phyloP scores from a whole-genome alignment of 2,888 invertebrate species.

The Trachelus troglodyta region DNA sequence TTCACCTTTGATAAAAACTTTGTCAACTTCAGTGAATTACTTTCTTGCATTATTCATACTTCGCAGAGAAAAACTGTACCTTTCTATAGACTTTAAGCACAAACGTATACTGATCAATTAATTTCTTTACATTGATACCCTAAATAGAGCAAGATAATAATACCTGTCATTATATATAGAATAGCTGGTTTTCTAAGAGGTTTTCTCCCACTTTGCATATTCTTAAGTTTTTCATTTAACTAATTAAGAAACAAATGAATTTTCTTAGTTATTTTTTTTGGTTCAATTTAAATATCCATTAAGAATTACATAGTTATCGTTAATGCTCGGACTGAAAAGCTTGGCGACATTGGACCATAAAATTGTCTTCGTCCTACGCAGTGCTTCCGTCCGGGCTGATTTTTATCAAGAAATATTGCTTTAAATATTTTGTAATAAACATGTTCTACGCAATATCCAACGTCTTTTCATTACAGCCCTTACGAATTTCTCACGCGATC shows the following conservation, averaged over 20 bases:
- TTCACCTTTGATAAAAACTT: not conserved
- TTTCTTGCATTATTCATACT: not conserved
- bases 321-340: conserved; percentile 7
- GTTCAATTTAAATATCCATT: conserved; percentile 17
- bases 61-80: not conserved
- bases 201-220: not conserved
- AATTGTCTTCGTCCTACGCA: not conserved
- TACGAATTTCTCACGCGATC: not conserved
- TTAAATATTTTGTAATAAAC: conserved; percentile 61
- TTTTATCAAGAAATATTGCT: conserved; percentile 30
- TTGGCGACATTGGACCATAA: not conserved
- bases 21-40: not conserved
- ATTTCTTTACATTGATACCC: not conserved
- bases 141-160: not conserved
- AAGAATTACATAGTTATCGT: conserved; percentile 4
- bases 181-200: not conserved
- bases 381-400: conserved; percentile 16
- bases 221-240: not conserved
- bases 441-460: conserved; percentile 41
- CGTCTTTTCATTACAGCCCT: not conserved
- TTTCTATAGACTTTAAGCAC: not conserved
- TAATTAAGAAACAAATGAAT: not conserved
- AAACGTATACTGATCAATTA: not conserved
- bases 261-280: conserved; percentile 9
- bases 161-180: not conserved